Conservation (phyloP, 2,797 vertebrate genomes). For the Tamandua tetradactyla region DNA sequence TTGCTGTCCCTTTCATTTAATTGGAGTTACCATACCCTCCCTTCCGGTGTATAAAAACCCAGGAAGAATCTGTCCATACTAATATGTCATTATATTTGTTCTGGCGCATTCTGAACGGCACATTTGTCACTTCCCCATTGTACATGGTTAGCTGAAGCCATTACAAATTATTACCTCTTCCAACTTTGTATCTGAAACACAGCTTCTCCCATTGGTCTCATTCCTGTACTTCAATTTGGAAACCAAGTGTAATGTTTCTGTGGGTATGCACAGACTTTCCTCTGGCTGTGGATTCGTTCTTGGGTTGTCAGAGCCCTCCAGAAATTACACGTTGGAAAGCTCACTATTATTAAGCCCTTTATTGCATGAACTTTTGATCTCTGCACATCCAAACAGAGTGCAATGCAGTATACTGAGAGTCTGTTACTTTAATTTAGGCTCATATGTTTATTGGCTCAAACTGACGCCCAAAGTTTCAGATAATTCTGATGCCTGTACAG, state of each 20-base stretch:
- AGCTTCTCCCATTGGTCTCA: background rate
- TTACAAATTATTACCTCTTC: conserved; percentile 4
- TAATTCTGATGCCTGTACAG: background rate
- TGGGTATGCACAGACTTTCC: background rate
- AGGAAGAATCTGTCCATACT: conserved; percentile 11
- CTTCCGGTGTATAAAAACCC: background rate
- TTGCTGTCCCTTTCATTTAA: conserved; percentile 28
- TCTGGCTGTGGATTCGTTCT: background rate
- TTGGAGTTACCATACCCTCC: background rate
- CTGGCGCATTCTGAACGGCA: conserved; percentile 31
- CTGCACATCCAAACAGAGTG: background rate
- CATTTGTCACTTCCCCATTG: conserved; percentile 51
- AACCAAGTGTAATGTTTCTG: background rate
- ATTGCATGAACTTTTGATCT: background rate
- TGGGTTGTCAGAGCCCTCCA: background rate
- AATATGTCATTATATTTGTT: conserved; percentile 57
- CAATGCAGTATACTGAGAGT: background rate
- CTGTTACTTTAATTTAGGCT: conserved; percentile 30
- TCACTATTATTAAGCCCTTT: conserved; percentile 28
- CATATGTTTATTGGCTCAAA: conserved; percentile 17
- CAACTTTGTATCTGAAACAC: background rate
- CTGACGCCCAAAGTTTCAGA: conserved; percentile 26
- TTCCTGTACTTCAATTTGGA: background rate
- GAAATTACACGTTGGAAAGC: background rate
- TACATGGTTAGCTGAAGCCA: conserved; percentile 33